phyloP scores from a whole-genome alignment of 30 jellyfish, hydroid and myxozoan species.

The Hydractinia echinata region DNA sequence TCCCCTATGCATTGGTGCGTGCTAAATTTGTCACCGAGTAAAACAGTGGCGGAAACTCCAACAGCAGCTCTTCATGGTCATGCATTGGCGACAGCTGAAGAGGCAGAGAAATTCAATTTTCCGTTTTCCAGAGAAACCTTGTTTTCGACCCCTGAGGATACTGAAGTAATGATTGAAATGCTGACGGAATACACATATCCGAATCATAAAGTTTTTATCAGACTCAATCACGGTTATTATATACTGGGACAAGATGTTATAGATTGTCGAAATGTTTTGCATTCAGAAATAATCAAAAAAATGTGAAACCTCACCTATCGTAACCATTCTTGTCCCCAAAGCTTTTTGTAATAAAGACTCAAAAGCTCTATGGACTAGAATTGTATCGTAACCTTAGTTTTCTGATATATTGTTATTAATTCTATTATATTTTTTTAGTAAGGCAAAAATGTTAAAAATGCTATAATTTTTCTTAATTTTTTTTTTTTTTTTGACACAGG shows the following conservation, averaged over 20 bases:
- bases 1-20: constrained; percentile 13
- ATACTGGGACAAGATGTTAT: constrained; percentile 8
- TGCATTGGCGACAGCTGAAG: constrained; percentile 5
- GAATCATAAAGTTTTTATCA: not conserved
- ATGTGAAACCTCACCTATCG: too few relatives aligned
- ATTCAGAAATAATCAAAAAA: too few relatives aligned
- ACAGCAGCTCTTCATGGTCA: constrained; percentile 11
- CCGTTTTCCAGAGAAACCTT: constrained; percentile 8
- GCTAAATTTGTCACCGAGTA: not conserved
- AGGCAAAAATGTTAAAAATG: too few relatives aligned
- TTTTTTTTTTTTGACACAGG: too few relatives aligned
- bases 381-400: too few relatives aligned
- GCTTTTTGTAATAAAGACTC: too few relatives aligned
- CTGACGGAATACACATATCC: constrained; percentile 1
- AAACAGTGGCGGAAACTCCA: not conserved
- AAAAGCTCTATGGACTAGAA: too few relatives aligned
- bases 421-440: too few relatives aligned
- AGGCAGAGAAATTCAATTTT: not conserved
- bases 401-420: too few relatives aligned
- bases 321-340: too few relatives aligned
- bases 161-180: constrained; percentile 12
- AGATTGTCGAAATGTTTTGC: not conserved
- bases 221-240: constrained; percentile 2
- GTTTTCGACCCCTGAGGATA: constrained; percentile 17
- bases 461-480: too few relatives aligned